A percentile compares a stretch with the other conserved stretches of the same genome.
Conservation (phyloP, 2,113 vertebrate species). For the Zeus faber region DNA sequence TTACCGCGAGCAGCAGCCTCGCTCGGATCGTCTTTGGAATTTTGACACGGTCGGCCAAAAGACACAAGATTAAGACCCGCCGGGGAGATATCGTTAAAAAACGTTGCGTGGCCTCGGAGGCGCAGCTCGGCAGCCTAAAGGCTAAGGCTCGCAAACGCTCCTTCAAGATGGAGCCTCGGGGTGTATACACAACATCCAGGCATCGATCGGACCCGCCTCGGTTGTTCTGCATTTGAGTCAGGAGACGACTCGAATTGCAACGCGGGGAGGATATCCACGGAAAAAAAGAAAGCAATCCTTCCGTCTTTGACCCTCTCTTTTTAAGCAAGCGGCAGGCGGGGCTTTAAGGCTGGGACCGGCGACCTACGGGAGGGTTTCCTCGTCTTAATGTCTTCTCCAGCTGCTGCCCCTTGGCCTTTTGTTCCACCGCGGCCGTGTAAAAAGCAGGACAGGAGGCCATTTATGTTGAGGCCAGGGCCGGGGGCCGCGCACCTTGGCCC, state of each 20-base stretch:
- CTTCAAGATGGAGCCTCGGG: constrained; percentile 21
- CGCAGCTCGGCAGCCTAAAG: background rate
- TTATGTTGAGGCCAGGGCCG: background rate
- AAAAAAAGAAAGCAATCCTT: constrained; percentile 1
- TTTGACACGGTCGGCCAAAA: constrained; percentile 44
- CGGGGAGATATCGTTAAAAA: constrained; percentile 16
- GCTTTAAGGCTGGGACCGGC: constrained; percentile 44
- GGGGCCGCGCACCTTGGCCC: no score
- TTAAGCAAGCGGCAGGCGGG: constrained; percentile 22
- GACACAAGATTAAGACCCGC: constrained; percentile 40
- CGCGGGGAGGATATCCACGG: no score
- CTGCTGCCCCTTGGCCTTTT: constrained; percentile 56
- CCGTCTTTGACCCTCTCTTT: no score
- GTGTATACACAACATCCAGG: constrained; percentile 12
- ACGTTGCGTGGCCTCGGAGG: background rate
- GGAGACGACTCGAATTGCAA: no score
- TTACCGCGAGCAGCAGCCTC: constrained; percentile 28
- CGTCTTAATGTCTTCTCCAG: constrained; percentile 64
- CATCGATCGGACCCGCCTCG: constrained; percentile 11
- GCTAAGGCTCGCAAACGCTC: constrained; percentile 14
- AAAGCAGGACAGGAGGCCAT: constrained; percentile 31
- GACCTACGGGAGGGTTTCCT: constrained; percentile 46
- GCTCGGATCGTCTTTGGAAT: constrained; percentile 45
- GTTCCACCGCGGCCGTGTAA: constrained; percentile 45
- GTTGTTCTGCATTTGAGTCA: constrained; percentile 1